Conservation (phyloP, 2,888 invertebrate species). For the Buathra laborator region DNA sequence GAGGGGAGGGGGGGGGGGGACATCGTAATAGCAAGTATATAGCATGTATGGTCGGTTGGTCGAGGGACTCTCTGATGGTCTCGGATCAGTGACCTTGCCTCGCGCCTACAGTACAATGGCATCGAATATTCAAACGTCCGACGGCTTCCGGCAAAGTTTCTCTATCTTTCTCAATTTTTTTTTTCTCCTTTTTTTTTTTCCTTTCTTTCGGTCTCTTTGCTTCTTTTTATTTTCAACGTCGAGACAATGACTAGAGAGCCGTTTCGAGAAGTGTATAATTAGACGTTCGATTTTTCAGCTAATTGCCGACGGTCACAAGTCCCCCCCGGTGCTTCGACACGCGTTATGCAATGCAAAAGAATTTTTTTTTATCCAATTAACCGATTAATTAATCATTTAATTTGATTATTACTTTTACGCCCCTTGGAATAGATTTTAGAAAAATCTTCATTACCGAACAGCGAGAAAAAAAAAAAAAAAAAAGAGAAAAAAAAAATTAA, state of each 20-base stretch:
- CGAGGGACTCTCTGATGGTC: slow-evolving; percentile 46
- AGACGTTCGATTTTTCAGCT: slow-evolving; percentile 76
- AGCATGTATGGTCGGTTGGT: slow-evolving; percentile 40
- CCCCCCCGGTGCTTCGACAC: slow-evolving; percentile 31
- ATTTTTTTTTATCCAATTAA: slow-evolving; percentile 10
- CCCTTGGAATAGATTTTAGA: not conserved
- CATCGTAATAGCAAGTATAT: slow-evolving; percentile 39
- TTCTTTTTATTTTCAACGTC: not conserved
- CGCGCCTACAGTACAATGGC: slow-evolving; percentile 77
- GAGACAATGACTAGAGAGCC: slow-evolving; percentile 17
- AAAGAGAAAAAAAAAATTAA: slow-evolving; percentile 53
- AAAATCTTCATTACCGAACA: not conserved
- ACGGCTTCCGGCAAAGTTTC: slow-evolving; percentile 76
- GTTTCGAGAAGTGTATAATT: slow-evolving; percentile 45
- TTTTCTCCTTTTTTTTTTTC: slow-evolving; percentile 37
- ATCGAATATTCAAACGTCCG: slow-evolving; percentile 80
- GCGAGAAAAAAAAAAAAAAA: not conserved
- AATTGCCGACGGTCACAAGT: slow-evolving; percentile 70
- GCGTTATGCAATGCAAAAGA: not conserved
- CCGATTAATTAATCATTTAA: not conserved
- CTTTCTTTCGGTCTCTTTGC: not conserved
- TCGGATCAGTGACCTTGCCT: slow-evolving; percentile 80
- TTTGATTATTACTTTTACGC: not conserved
- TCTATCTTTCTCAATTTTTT: slow-evolving; percentile 50
- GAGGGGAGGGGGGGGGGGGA: not conserved